phyloP scores from a whole-genome alignment of 1,140 invertebrate genomes.

The Xylocopa sonorina region DNA sequence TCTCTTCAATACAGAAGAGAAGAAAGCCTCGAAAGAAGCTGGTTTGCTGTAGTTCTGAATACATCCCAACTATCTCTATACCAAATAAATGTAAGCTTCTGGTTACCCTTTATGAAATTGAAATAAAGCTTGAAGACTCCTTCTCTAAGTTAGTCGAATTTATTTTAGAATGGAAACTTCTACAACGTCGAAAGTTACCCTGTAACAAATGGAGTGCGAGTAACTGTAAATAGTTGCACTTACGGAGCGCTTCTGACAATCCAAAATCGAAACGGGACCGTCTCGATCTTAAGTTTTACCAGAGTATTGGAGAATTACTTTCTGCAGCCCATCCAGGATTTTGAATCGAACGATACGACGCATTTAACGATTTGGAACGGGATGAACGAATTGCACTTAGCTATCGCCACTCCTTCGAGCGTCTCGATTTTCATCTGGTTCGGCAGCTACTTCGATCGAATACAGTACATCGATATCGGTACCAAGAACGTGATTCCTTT shows the following conservation, averaged over 20 bases:
- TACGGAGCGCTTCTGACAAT: constrained; percentile 41
- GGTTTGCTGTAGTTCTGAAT: constrained; percentile 59
- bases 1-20: constrained; percentile 17
- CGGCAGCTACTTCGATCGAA: constrained; percentile 81
- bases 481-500: constrained; percentile 57
- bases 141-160: neutral
- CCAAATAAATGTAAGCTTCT: constrained; percentile 49
- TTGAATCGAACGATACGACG: constrained; percentile 33
- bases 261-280: constrained; percentile 29
- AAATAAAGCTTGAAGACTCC: neutral
- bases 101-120: neutral
- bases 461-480: constrained; percentile 71
- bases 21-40: neutral
- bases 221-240: constrained; percentile 49
- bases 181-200: neutral
- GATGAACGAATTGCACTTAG: constrained; percentile 63
- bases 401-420: constrained; percentile 33
- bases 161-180: constrained; percentile 27
- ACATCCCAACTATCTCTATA: constrained; percentile 36
- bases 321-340: constrained; percentile 47
- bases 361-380: constrained; percentile 56
- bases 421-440: constrained; percentile 79
- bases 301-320: neutral
- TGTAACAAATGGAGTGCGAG: constrained; percentile 38
- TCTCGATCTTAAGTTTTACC: constrained; percentile 43